A percentile compares a stretch with the other conserved stretches of the same genome.
Evolutionary conservation across 2,797 vertebrate species (phyloP).

Genomic region (Rhincodon typus): DNA sequence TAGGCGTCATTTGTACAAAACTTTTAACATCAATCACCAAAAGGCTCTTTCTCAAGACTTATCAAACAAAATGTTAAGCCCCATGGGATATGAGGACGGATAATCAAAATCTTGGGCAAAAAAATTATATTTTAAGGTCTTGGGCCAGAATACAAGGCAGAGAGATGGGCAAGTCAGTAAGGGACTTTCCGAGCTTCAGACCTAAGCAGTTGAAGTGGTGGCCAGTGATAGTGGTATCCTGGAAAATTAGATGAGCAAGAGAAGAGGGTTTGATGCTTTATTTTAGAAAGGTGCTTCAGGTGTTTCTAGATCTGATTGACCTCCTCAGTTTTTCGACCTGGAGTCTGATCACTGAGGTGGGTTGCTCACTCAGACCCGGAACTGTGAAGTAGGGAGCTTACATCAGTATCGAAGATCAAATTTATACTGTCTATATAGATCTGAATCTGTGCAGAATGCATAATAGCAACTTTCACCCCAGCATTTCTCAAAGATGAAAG

Average conservation of each 20-base stretch:
- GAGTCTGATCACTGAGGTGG: too few relatives aligned
- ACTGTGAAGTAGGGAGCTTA: background rate
- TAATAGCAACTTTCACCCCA: background rate
- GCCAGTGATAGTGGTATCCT: background rate
- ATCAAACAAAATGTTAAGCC: background rate
- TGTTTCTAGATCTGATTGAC: too few relatives aligned
- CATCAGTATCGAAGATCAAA: background rate
- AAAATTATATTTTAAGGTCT: background rate
- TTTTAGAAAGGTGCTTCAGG: background rate
- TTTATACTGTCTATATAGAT: background rate
- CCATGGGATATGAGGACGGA: background rate
- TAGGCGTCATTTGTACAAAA: background rate
- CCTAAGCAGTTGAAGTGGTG: background rate
- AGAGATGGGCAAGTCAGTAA: background rate
- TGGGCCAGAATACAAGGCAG: background rate
- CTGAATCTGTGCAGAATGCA: background rate
- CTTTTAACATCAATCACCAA: too few relatives aligned
- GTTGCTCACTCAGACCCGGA: background rate
- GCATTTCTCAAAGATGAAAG: background rate
- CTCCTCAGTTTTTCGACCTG: too few relatives aligned
- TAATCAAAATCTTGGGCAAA: background rate
- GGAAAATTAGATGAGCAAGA: background rate
- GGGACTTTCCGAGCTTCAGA: background rate
- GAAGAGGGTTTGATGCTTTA: background rate
- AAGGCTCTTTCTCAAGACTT: too few relatives aligned